Base-by-base conservation (phyloP, 2,888 invertebrate genomes). In the Helleia helle region DNA sequence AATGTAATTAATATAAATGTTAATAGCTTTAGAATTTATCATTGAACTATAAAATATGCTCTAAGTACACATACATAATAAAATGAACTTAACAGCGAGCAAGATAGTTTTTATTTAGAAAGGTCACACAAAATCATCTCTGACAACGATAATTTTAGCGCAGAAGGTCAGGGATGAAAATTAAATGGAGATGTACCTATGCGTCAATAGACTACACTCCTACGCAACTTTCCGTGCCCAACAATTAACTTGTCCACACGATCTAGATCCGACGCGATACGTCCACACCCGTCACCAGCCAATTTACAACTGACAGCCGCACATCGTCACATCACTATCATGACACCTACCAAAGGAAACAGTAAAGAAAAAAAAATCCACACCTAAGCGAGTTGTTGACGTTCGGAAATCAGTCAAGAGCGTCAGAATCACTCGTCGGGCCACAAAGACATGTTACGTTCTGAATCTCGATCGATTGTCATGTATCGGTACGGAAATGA, bases 171-270 rank as follows among this genome's bases (percentile, higher is more conserved):
- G 37, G 43, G 48, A 49, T 51, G 46, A 42, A 9, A n/a, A n/a
- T n/a, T n/a, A n/a, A n/a, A 17, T 34, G 30, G 40, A 37, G 46
- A 37, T 42, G 45, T 46, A 42, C 43, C 42, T 31, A 36, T 45
- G 34, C 37, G 43, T 43, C 47, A 48, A 40, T 34, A 42, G 40
- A 48, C 47, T 46, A 40, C 39, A 56, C 65, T 60, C 65, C 66
- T 60, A 71, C 64, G 62, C 60, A 49, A 47, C 48, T 44, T 40
- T 42, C 46, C 50, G 46, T 43, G 56, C 61, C 58, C 50, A 69
- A 69, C 79, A 80, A 81, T 80, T 81, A 80, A 79, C 73, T 70
- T 72, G 76, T 81, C 74, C 62, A 55, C 71, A 61, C 66, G 59
- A 70, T 74, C 72, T 69, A 76, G 77, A 79, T 79, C 62, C 59